These are phyloP conservation scores for Cephus pygmeus DNA, from an alignment of 2,888 invertebrate species.

Conservation along the genomic window DNA sequence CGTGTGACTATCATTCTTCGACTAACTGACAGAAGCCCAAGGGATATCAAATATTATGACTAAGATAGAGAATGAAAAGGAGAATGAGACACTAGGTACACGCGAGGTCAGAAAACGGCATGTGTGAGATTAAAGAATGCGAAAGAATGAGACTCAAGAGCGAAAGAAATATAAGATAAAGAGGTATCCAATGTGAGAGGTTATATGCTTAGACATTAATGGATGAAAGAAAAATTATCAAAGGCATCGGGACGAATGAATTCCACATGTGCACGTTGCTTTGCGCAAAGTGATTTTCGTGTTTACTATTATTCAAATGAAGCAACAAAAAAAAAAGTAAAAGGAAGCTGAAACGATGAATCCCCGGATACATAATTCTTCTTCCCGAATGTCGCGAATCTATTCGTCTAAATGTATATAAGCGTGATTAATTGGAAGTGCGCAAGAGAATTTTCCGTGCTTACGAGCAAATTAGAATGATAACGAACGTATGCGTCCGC, in stretches of 20 bases:
- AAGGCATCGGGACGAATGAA: neutral
- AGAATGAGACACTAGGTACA: neutral
- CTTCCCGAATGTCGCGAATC: conserved; percentile 17
- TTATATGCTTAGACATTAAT: neutral
- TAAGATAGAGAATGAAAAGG: conserved; percentile 4
- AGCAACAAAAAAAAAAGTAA: neutral
- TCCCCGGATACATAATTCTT: neutral
- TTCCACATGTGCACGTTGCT: neutral
- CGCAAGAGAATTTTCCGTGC: conserved; percentile 6
- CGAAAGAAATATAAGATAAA: neutral
- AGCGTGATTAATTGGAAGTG: conserved; percentile 27
- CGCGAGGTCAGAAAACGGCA: neutral
- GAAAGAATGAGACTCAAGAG: neutral
- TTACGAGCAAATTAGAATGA: neutral
- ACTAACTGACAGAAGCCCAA: neutral
- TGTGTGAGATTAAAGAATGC: neutral
- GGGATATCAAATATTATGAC: conserved; percentile 21
- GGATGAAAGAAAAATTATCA: neutral
- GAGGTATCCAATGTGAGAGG: neutral
- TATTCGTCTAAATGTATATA: conserved; percentile 41
- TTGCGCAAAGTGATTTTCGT: neutral
- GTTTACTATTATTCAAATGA: neutral
- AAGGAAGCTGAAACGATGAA: neutral
- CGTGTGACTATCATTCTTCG: neutral
- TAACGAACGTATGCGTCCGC: neutral